phyloP scores from a whole-genome alignment of 2,797 vertebrate species.

The Poeciliopsis paucimaculata region DNA sequence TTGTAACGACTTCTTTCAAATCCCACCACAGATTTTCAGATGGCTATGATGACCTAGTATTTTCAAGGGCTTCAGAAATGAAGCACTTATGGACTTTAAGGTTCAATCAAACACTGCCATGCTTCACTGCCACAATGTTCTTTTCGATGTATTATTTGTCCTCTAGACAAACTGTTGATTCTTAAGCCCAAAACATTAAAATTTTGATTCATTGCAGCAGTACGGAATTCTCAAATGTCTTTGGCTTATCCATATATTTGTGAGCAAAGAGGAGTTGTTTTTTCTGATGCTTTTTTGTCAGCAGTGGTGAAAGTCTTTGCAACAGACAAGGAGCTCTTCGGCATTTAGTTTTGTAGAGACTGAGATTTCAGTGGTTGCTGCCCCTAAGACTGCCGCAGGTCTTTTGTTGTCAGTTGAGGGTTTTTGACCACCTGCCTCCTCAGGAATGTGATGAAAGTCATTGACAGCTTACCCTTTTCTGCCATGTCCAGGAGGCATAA shows the following conservation, averaged over 20 bases:
- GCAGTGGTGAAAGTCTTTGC: neutral
- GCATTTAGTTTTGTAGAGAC: neutral
- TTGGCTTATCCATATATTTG: neutral
- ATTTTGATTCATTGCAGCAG: neutral
- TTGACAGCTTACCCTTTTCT: neutral
- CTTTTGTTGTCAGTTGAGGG: neutral
- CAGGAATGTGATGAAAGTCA: neutral
- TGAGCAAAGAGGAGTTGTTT: neutral
- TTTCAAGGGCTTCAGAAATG: neutral
- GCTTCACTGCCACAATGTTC: neutral
- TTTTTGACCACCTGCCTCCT: conserved; percentile 4
- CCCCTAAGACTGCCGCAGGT: neutral
- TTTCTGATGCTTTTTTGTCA: neutral
- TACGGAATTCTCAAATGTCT: neutral
- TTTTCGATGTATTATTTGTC: neutral
- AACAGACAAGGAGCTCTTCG: neutral
- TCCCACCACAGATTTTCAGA: neutral
- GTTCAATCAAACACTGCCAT: neutral
- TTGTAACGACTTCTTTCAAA: neutral
- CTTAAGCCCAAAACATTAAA: neutral
- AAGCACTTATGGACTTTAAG: neutral
- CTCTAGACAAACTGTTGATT: neutral
- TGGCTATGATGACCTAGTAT: neutral
- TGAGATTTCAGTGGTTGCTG: neutral
- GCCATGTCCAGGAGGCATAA: neutral